Base-by-base conservation (phyloP, 30 jellyfish, hydroid and myxozoan species). In the Hydractinia symbiolongicarpus region DNA sequence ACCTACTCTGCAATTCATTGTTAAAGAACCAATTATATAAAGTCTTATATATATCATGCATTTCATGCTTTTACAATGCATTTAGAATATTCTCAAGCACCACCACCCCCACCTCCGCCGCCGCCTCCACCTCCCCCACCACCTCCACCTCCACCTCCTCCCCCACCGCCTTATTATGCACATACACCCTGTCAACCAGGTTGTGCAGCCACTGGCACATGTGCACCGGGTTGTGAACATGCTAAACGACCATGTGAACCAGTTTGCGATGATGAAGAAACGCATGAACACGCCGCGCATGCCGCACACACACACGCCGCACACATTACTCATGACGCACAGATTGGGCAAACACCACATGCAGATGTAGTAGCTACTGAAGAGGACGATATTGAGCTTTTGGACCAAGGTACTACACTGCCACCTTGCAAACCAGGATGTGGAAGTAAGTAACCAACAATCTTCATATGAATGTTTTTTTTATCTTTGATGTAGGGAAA, bases 71-170 rank as follows among this genome's bases (percentile, higher is more conserved):
- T 30, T 30, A 30, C 44, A 51, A 15, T 53, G 52, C 71, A 9
- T 76, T 51, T 67, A 40, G 82, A 51, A 9, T 50, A 5, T 5
- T 6, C 54, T 30, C 86, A 49, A 19, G 56, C 72, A 15, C 91
- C 82, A 44, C 67, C 88, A 50, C 84, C 84, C 5, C 84, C 84
- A 15, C 88, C 88, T 13, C 66, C 79, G 7, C 88, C 88, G 61
- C 81, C 83, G 64, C 85, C 79, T 58, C 60, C 81, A 10, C 89
- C 73, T 54, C 74, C 86, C 53, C 90, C 95, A 50, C 88, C 82
- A 6, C 91, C 97, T 16, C 90, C 94, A 4, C 84, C 94, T 8
- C 90, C 81, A 4, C 76, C 93, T 16, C 85, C 94, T 53, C 85
- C 86, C 9, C 86, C 86, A 7, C 84, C 88, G n/a, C 89, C 90